Evolutionary conservation across 2,888 invertebrate genomes (phyloP).

Genomic region (Aquatica leii): DNA sequence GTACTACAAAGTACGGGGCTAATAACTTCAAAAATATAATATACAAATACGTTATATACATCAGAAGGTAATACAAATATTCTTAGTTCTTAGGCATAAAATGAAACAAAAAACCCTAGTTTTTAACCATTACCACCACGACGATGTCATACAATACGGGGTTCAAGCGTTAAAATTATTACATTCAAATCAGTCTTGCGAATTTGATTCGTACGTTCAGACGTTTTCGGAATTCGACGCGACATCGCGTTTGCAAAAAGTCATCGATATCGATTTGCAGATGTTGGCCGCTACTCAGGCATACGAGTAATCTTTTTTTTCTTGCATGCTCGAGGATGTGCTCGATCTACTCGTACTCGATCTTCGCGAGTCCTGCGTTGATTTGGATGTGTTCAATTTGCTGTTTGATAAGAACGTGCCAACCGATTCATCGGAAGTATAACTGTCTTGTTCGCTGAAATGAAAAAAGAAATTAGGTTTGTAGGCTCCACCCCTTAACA

Average conservation of each 20-base stretch:
- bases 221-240: not conserved
- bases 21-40: slow-evolving; percentile 25
- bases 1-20: slow-evolving; percentile 20
- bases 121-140: too few species aligned
- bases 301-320: slow-evolving; percentile 56
- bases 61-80: slow-evolving; percentile 5
- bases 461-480: too few species aligned
- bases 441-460: slow-evolving; percentile 70
- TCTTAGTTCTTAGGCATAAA: too few species aligned
- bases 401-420: slow-evolving; percentile 71
- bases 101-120: too few species aligned
- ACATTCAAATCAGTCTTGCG: too few species aligned
- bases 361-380: slow-evolving; percentile 50
- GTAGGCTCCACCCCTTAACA: too few species aligned
- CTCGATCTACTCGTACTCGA: slow-evolving; percentile 54
- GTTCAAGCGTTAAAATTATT: too few species aligned
- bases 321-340: slow-evolving; percentile 50
- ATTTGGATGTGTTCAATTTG: slow-evolving; percentile 50
- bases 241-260: slow-evolving; percentile 53
- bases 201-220: slow-evolving; percentile 10
- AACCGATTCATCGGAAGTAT: slow-evolving; percentile 72
- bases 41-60: slow-evolving; percentile 31
- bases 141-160: too few species aligned
- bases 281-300: slow-evolving; percentile 60
- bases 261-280: slow-evolving; percentile 58